Base-by-base conservation (phyloP, 2,888 invertebrate genomes). In the Scaptomyza reducta region DNA sequence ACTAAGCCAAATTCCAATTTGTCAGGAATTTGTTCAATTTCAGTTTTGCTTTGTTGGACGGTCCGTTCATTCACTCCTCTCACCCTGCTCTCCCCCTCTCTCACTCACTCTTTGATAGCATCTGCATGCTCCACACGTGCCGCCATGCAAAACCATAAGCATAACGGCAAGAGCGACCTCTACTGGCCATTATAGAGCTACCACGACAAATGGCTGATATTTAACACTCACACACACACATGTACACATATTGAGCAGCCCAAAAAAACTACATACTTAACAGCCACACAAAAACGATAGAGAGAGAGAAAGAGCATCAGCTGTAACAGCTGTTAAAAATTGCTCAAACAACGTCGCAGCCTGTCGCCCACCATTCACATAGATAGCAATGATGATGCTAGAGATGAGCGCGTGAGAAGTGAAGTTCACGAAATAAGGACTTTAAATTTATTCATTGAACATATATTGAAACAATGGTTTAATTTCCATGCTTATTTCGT, bases 11-110 rank as follows among this genome's bases (percentile, higher is more conserved):
- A 88, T 88, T 90, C 89, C 90, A 89, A 89, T 89, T 89, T 89
- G 89, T 89, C 88, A 89, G 89, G 90, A 89, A 89, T 89, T 89
- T 89, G 90, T 90, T 89, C 90, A 90, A 90, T 90, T 89, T 90
- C 74, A 88, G 87, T 89, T 89, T 82, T 81, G 83, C 81, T 79
- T 84, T 81, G 82, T 62, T 67, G 61, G 72, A 66, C 53, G 10
- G 53, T 69, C 70, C 70, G 67, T 49, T 51, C 18, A 35, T 25
- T 46, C 50, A 44, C 31, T 54, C n/a, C 7, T 46, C 35, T 33
- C 55, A 33, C 9, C 16, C 31, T 29, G 18, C 29, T 25, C 18
- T 27, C 13, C 56, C 40, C 29, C 40, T 16, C 33, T 18, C 29
- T 25, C 18, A 22, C 13, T 58, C 40, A 25, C 40, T 16, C 33